Base-by-base conservation (phyloP, 2,888 invertebrate genomes). In the Theretra japonica region DNA sequence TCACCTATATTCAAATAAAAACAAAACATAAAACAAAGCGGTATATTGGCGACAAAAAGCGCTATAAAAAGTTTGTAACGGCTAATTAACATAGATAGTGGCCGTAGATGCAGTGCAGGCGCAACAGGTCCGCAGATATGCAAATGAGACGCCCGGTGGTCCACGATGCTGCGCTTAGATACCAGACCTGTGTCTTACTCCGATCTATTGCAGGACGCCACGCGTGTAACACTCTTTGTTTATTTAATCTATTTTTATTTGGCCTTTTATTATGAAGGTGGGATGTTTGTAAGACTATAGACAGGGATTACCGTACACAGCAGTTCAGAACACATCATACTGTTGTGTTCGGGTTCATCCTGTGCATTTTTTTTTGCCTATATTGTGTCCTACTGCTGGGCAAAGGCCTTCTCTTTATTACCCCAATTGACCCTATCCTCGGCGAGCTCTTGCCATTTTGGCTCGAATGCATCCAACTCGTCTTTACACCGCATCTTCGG, bases 111-210 rank as follows among this genome's bases (percentile, higher is more conserved):
- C 68, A 59, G 23, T 73, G 79, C 78, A 77, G 75, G 73, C 75
- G 81, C 83, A 83, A 85, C 87, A 86, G 85, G 87, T 84, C 79
- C 75, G 80, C 76, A 80, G 87, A 88, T 88, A 92, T 90, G 91
- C 88, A 87, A 92, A 92, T 90, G 82, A 73, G 76, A 86, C 75
- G 75, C 83, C 83, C 83, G 91, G 91, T 91, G 91, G 92, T 91
- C 91, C 82, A 75, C 81, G 86, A 86, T 87, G 84, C 82, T 33
- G 57, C 23, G 7, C n/a, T 17, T 21, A 58, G 68, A 77, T 79
- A 79, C 75, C 71, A 74, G 74, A 74, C 50, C 68, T 58, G 58
- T 71, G 68, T 50, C 69, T 58, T 23, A 53, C n/a, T 50, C n/a
- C n/a, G n/a, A 53, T 53, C 53, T 50, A 50, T 50, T 53, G n/a